phyloP scores from a whole-genome alignment of 2,888 invertebrate species.

The Caradrina kadenii region DNA sequence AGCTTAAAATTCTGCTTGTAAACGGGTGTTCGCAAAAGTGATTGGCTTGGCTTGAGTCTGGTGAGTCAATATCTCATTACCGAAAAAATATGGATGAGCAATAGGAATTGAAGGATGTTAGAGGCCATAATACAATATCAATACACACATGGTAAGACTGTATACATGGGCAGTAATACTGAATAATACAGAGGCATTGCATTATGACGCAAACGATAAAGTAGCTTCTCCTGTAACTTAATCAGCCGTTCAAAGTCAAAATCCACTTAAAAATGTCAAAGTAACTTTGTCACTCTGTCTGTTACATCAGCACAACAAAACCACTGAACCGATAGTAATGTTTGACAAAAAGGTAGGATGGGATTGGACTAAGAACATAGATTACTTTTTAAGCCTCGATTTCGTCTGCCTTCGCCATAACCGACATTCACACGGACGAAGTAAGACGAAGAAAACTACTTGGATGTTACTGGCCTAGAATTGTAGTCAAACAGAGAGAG shows the following conservation, averaged over 20 bases:
- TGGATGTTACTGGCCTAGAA: neutral
- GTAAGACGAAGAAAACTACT: neutral
- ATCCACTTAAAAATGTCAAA: neutral
- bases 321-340: neutral
- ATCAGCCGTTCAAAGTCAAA: neutral
- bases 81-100: constrained; percentile 12
- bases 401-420: too few relatives aligned
- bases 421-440: too few relatives aligned
- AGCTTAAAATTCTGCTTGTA: constrained; percentile 24
- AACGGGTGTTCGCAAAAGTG: constrained; percentile 24
- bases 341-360: neutral
- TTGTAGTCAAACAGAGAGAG: neutral
- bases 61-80: constrained; percentile 23
- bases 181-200: constrained; percentile 28
- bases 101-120: constrained; percentile 16
- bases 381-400: neutral
- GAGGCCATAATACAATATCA: constrained; percentile 9
- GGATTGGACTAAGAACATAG: neutral
- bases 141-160: neutral
- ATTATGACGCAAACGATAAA: constrained; percentile 26
- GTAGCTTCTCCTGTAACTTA: neutral
- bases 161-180: constrained; percentile 26
- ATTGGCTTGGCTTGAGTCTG: neutral
- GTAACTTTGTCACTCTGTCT: neutral
- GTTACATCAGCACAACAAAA: too few relatives aligned